Conservation (phyloP, 2,113 vertebrate genomes). For the Datnioides undecimradiatus region DNA sequence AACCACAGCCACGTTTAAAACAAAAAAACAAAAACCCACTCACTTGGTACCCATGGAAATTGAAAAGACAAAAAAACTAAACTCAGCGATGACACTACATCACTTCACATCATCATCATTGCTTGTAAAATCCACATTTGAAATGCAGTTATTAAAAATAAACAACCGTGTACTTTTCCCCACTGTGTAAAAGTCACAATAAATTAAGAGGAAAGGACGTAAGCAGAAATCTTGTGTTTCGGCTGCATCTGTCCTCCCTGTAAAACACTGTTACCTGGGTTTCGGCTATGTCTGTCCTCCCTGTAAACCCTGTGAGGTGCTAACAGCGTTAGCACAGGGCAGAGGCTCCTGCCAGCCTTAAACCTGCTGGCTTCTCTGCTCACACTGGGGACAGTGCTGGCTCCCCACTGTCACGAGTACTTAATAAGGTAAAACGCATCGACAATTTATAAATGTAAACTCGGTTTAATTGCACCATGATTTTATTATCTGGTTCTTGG, state of each 20-base stretch:
- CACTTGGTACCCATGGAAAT: slow-evolving; percentile 56
- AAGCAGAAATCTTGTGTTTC: slow-evolving; percentile 33
- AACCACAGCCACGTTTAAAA: slow-evolving; percentile 62
- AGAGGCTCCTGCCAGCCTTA: slow-evolving; percentile 25
- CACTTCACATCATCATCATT: slow-evolving; percentile 70
- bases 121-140: slow-evolving; percentile 71
- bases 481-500: slow-evolving; percentile 66
- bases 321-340: slow-evolving; percentile 23
- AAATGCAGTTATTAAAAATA: slow-evolving; percentile 68
- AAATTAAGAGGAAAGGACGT: slow-evolving; percentile 60
- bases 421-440: slow-evolving; percentile 61
- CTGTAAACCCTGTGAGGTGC: slow-evolving; percentile 44
- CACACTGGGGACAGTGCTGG: slow-evolving; percentile 13
- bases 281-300: slow-evolving; percentile 40
- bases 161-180: slow-evolving; percentile 35
- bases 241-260: slow-evolving; percentile 25
- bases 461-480: slow-evolving; percentile 78
- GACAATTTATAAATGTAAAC: slow-evolving; percentile 82
- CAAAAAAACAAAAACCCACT: slow-evolving; percentile 47
- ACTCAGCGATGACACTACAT: slow-evolving; percentile 56
- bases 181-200: slow-evolving; percentile 66
- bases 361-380: slow-evolving; percentile 48
- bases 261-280: slow-evolving; percentile 50
- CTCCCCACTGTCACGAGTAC: slow-evolving; percentile 37
- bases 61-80: slow-evolving; percentile 60